Base-by-base conservation (phyloP, 2,888 invertebrate species). In the Priocnemis perturbator region DNA sequence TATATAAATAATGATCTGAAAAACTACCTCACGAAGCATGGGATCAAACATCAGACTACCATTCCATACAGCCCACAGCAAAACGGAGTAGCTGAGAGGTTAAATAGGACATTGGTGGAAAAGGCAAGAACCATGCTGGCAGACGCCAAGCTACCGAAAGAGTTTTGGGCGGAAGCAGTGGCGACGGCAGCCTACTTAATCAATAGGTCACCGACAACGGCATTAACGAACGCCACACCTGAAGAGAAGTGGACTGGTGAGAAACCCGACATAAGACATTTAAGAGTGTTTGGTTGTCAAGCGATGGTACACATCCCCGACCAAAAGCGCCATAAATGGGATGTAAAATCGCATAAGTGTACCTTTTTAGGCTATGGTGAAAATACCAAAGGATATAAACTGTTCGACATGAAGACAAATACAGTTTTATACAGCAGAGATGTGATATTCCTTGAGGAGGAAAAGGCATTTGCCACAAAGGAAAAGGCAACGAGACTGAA, bases 11-110 rank as follows among this genome's bases (percentile, higher is more conserved):
- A 45, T 0, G 17, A 52, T 17, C 53, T 62, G 2, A 62, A n/a
- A 3, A 19, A 57, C 1, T 64, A 57, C 1, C 58, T 64, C 17
- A 57, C 26, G 23, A 56, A 64, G 19, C 11, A 59, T 15, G 68
- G 60, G 19, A 68, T 68, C n/a, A 57, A 58, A 15, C 56, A 57
- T 14, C 59, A 68, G 26, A n/a, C 64, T 3, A 64, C 53, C 9
- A 59, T 68, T 4, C 53, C 58, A 23, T 68, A 68, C 19, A 64
- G 58, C 14, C 68, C 68, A 23, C 64, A 68, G 44, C 64, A 64
- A 47, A 68, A 68, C n/a, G 59, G 67, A 3, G 52, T 68, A 0
- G 67, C 67, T 0, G 63, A 63, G 14, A 45, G 63, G 20, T 20
- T 44, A 2, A 63, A 63, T 4, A 20, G 56, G 3, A 68, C 67